A percentile compares a stretch with the other conserved stretches of the same genome.
phyloP scores from a whole-genome alignment of 2,113 vertebrate genomes.

The Bubo bubo region DNA sequence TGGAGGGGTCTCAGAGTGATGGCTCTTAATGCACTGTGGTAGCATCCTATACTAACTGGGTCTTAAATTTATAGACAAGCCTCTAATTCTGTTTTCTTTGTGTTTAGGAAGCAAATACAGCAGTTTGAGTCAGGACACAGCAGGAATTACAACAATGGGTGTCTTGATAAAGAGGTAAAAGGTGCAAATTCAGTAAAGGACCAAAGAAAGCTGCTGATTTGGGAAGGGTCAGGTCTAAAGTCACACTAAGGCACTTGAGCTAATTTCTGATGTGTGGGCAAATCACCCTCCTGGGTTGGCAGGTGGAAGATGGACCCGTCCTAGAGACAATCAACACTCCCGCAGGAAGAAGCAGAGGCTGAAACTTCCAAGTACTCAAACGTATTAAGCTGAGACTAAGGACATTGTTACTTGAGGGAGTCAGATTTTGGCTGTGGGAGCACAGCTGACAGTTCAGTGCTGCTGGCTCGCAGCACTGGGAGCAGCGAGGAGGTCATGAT shows the following conservation, averaged over 20 bases:
- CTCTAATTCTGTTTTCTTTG: not conserved
- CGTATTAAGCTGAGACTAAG: rapidly evolving
- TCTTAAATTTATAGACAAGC: not conserved
- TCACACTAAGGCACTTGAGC: not conserved
- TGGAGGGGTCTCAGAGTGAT: not conserved
- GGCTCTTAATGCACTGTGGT: not conserved
- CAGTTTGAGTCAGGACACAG: not conserved
- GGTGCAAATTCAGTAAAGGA: not conserved
- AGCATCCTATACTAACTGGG: not conserved
- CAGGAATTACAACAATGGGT: not conserved
- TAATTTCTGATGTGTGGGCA: not conserved
- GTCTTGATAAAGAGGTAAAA: not conserved
- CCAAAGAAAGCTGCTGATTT: not conserved
- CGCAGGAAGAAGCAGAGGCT: not conserved
- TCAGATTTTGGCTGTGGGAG: not conserved
- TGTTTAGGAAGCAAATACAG: not conserved
- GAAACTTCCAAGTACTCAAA: not conserved
- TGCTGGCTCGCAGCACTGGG: not conserved
- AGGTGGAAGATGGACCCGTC: not conserved
- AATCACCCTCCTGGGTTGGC: not conserved
- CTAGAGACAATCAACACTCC: not conserved
- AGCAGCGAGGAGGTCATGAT: rapidly evolving
- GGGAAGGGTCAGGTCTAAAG: not conserved
- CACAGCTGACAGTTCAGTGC: not conserved
- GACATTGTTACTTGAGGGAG: rapidly evolving